Percentiles rank a stretch among this genome's conserved stretches.
phyloP scores from a whole-genome alignment of 2,113 vertebrate genomes.

The Phasianus colchicus region DNA sequence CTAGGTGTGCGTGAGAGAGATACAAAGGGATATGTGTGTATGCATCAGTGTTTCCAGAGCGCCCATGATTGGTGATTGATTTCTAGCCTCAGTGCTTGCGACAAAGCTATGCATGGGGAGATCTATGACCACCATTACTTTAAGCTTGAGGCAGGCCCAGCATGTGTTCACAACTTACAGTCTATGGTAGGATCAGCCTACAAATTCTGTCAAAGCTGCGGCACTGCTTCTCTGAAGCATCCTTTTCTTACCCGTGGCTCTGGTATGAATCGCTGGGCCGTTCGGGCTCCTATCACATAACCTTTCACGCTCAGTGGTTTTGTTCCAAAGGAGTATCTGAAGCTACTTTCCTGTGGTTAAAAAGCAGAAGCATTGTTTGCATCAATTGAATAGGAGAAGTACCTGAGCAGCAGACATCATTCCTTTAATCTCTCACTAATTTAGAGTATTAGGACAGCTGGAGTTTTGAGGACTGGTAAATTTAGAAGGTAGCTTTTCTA shows the following conservation, averaged over 20 bases:
- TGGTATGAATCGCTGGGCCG: conserved; percentile 73
- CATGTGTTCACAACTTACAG: neutral
- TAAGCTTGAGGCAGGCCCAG: neutral
- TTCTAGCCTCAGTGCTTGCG: neutral
- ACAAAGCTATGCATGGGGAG: neutral
- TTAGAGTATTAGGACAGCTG: neutral
- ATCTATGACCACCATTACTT: accelerated
- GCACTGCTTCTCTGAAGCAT: neutral
- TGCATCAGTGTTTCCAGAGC: neutral
- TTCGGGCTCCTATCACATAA: conserved; percentile 85
- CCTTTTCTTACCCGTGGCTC: conserved; percentile 70
- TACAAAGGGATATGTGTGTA: neutral
- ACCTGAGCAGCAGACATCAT: accelerated
- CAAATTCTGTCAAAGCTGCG: neutral
- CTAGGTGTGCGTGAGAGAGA: neutral
- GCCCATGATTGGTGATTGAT: accelerated
- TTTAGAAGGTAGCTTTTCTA: neutral
- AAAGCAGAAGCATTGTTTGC: neutral
- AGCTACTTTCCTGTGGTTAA: conserved; percentile 67
- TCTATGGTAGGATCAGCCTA: neutral
- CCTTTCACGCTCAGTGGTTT: conserved; percentile 83
- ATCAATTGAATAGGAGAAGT: neutral
- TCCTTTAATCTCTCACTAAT: neutral
- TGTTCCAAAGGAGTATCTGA: conserved; percentile 66
- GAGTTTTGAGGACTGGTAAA: accelerated